phyloP scores from a whole-genome alignment of 2,888 invertebrate genomes.

The Ischnura elegans region DNA sequence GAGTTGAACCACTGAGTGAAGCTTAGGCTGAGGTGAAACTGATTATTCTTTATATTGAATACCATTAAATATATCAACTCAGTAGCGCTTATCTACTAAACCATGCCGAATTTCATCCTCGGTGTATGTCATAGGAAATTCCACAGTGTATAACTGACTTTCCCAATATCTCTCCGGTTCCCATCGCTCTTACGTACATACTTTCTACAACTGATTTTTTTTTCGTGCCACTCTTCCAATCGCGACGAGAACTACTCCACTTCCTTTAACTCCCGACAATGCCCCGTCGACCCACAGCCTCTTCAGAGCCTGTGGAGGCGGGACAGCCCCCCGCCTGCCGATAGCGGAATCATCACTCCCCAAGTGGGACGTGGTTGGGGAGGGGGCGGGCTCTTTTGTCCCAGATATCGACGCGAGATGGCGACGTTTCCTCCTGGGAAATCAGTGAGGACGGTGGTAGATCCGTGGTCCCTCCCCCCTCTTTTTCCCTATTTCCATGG shows the following conservation, averaged over 20 bases:
- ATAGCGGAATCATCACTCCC: conserved; percentile 54
- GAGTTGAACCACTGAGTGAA: no score
- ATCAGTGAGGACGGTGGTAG: conserved; percentile 43
- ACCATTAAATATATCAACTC: no score
- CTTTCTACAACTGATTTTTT: no score
- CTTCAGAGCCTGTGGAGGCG: not conserved
- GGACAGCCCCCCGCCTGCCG: not conserved
- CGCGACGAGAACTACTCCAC: not conserved
- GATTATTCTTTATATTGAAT: no score
- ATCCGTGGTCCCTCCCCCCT: not conserved
- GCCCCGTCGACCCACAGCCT: not conserved
- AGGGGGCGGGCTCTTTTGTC: not conserved
- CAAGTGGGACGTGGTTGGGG: not conserved
- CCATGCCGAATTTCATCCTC: no score
- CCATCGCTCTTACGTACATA: no score
- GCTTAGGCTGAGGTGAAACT: no score
- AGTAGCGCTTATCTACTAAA: no score
- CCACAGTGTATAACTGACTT: no score
- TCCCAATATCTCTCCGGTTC: no score
- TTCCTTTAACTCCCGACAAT: not conserved
- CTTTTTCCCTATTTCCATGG: not conserved
- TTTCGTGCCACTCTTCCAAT: no score
- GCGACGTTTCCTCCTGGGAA: conserved; percentile 57
- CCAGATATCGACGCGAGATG: conserved; percentile 57
- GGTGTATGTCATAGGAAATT: no score